Percentiles rank a stretch among this genome's conserved stretches.
These are phyloP conservation scores for Hirtodrosophila duncani DNA, from an alignment of 2,888 invertebrate species.

Conservation along the genomic window DNA sequence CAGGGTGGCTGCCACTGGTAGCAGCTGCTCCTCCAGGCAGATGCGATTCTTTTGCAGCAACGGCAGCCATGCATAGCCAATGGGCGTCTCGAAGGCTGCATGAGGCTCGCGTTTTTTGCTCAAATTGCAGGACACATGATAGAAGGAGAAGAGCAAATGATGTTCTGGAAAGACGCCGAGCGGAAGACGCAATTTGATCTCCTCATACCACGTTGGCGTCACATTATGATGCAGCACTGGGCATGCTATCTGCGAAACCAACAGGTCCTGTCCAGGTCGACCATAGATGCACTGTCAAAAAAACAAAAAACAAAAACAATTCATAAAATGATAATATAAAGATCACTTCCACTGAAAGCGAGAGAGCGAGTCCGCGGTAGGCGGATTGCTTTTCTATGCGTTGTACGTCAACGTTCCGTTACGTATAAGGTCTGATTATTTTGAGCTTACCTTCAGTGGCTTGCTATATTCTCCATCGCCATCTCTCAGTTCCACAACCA, in stretches of 20 bases:
- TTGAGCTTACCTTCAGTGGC: slow-evolving; percentile 85
- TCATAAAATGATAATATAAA: neutral
- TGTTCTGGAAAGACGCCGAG: slow-evolving; percentile 90
- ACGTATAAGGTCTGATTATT: neutral
- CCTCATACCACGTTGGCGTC: slow-evolving; percentile 94
- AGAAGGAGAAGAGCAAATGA: slow-evolving; percentile 96
- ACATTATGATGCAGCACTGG: slow-evolving; percentile 93
- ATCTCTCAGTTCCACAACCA: slow-evolving; percentile 91
- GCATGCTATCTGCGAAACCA: slow-evolving; percentile 85
- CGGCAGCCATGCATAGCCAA: slow-evolving; percentile 97
- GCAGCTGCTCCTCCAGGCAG: slow-evolving; percentile 87
- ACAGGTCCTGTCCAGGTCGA: slow-evolving; percentile 82
- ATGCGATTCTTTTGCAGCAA: slow-evolving; percentile 90
- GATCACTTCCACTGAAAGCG: neutral
- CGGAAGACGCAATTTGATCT: slow-evolving; percentile 94
- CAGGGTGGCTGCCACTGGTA: slow-evolving; percentile 92
- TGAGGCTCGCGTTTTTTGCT: slow-evolving; percentile 87
- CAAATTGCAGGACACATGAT: slow-evolving; percentile 95
- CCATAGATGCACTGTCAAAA: slow-evolving; percentile 85
- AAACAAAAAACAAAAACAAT: neutral
- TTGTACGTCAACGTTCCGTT: no score
- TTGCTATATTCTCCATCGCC: slow-evolving; percentile 85
- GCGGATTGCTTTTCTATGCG: no score
- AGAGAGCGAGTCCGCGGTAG: no score
- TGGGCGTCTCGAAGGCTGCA: slow-evolving; percentile 85